These are phyloP conservation scores for Apoderus coryli DNA, from an alignment of 2,888 invertebrate genomes.

Conservation along the genomic window DNA sequence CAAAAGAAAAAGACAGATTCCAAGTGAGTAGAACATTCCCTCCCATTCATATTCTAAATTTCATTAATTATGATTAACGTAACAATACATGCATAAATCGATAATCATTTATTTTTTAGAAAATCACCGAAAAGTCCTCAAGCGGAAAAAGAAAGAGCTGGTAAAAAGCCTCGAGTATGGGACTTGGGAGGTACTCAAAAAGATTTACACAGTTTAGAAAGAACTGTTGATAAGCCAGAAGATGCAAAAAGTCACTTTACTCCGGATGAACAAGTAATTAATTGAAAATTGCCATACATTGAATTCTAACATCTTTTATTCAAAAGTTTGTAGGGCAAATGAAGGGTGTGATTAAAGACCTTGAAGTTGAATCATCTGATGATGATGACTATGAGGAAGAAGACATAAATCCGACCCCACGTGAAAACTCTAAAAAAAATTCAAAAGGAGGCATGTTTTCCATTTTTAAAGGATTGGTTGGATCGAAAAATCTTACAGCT, in stretches of 20 bases:
- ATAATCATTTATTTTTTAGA: slow-evolving; percentile 20
- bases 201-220: slow-evolving; percentile 67
- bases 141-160: slow-evolving; percentile 46
- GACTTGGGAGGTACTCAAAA: slow-evolving; percentile 66
- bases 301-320: slow-evolving; percentile 4
- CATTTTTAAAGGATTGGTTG: slow-evolving; percentile 73
- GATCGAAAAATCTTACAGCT: slow-evolving; percentile 69
- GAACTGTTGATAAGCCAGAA: slow-evolving; percentile 62
- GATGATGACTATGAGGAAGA: slow-evolving; percentile 47
- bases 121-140: slow-evolving; percentile 37
- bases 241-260: slow-evolving; percentile 43
- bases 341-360: slow-evolving; percentile 67
- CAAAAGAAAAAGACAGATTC: slow-evolving; percentile 50
- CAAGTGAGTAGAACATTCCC: slow-evolving; percentile 31
- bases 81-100: too few relatives aligned
- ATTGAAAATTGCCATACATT: neutral
- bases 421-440: slow-evolving; percentile 17
- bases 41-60: neutral
- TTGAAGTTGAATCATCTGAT: slow-evolving; percentile 64
- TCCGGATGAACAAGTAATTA: slow-evolving; percentile 47
- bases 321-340: slow-evolving; percentile 65
- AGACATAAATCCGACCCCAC: slow-evolving; percentile 14
- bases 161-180: slow-evolving; percentile 86
- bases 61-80: too few relatives aligned
- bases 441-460: slow-evolving; percentile 57